Conservation (phyloP, 2,888 invertebrate genomes). For the Hymenopus coronatus region DNA sequence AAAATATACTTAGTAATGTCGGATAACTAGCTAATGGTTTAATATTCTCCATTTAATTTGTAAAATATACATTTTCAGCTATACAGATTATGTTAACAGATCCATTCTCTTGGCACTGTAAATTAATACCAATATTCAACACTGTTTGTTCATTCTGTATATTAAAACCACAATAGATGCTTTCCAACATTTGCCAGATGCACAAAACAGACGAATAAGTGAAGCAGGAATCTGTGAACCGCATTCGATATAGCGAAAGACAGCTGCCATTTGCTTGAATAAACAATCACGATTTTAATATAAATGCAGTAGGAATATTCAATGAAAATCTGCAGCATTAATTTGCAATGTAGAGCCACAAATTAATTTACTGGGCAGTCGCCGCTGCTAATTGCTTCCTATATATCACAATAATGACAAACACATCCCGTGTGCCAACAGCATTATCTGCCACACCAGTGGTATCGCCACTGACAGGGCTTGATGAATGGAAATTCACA, state of each 20-base stretch:
- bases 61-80: too few species aligned
- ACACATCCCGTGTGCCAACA: background rate
- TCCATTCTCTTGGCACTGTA: too few species aligned
- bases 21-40: too few species aligned
- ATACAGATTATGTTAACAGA: too few species aligned
- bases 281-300: background rate
- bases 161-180: too few species aligned
- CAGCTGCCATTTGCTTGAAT: background rate
- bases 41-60: too few species aligned
- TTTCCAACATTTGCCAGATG: too few species aligned
- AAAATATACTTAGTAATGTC: too few species aligned
- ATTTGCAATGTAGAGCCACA: background rate
- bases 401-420: background rate
- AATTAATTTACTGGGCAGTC: background rate
- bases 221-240: background rate
- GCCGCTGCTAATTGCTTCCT: background rate
- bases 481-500: background rate
- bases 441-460: background rate
- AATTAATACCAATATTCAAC: too few species aligned
- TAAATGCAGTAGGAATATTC: background rate
- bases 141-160: too few species aligned
- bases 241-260: background rate
- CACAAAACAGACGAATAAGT: too few species aligned
- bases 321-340: background rate
- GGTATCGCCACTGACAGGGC: too few species aligned